Evolutionary conservation across 2,113 vertebrate genomes (phyloP).

Genomic region (Ageneiosus marmoratus): DNA sequence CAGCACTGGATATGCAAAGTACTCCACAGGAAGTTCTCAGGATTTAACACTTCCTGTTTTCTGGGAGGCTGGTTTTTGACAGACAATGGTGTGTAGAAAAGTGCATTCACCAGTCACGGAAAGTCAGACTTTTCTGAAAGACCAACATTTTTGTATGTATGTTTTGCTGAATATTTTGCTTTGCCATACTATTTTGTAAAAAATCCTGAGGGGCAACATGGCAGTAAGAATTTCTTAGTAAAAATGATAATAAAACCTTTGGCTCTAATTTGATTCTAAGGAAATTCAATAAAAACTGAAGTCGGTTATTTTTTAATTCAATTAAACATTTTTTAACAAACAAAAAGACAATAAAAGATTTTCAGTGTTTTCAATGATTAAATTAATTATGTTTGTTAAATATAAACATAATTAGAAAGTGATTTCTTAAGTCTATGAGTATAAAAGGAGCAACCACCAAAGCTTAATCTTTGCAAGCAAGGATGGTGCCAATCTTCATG

Average conservation of each 20-base stretch:
- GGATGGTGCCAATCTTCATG: too few relatives aligned
- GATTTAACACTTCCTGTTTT: slow-evolving; percentile 76
- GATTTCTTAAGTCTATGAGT: too few relatives aligned
- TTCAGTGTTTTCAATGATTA: too few relatives aligned
- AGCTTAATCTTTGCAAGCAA: too few relatives aligned
- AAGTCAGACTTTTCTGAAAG: neutral
- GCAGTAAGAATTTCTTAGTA: neutral
- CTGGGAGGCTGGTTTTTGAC: slow-evolving; percentile 48
- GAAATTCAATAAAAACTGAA: too few relatives aligned
- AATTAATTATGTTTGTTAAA: too few relatives aligned
- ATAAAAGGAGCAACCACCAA: too few relatives aligned
- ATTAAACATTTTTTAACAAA: too few relatives aligned
- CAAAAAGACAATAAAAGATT: too few relatives aligned
- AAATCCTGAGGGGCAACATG: neutral
- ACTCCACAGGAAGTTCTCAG: slow-evolving; percentile 75
- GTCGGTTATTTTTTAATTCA: too few relatives aligned
- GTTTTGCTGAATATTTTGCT: neutral
- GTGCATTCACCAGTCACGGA: slow-evolving; percentile 59
- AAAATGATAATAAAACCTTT: neutral
- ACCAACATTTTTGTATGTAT: neutral
- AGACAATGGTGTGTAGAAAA: slow-evolving; percentile 57
- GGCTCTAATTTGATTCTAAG: neutral
- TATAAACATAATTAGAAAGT: too few relatives aligned
- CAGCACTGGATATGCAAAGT: slow-evolving; percentile 58
- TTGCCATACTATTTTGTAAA: neutral